Evolutionary conservation across 2,888 invertebrate genomes (phyloP), one percentile per base, ranked within the genome.

Genomic region (Nomada ferruginata): DNA sequence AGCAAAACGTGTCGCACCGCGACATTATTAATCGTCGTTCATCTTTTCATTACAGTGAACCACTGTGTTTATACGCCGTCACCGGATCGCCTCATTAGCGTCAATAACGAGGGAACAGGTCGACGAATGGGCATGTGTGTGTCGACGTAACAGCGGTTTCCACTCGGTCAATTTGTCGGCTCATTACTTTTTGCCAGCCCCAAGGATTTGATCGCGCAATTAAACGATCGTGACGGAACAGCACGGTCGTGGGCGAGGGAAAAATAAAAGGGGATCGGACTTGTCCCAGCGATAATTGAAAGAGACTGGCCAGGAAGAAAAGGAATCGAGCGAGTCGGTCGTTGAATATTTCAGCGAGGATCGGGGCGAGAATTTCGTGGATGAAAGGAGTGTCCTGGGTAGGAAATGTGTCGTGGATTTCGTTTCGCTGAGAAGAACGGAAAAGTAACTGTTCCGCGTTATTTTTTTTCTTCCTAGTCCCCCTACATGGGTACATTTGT

Each of bases 181-280:
- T 74, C 42, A 61, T 77, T 71, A 68, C 53, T 79, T 76, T 65
- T 70, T 68, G 61, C 52, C 53, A 11, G 23, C 52, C 23, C 42
- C 53, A 69, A 76, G 72, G 71, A 82, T 80, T 72, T 80, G 61
- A 76, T 76, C 71, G 72, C 18, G 76, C 65, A 76, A 82, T 82
- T 82, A 82, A 82, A 63, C 68, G 64, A 18, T 72, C 72, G 59
- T 44, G 81, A 57, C 59, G 64, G 72, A 60, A 52, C 71, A 23
- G 47, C 23, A 2, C 26, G 18, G 57, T 20, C 26, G 29, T 42
- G 52, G 50, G 13, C 23, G 11, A 18, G 13, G 36, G 20, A 11
- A 44, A 72, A 69, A 7, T 36, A 36, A 76, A 72, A 64, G 52
- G 36, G 20, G 52, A 44, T 59, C 68, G 42, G 50, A 52, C 59